Conservation (phyloP, 1,140 invertebrate species). For the Carposina sasakii region DNA sequence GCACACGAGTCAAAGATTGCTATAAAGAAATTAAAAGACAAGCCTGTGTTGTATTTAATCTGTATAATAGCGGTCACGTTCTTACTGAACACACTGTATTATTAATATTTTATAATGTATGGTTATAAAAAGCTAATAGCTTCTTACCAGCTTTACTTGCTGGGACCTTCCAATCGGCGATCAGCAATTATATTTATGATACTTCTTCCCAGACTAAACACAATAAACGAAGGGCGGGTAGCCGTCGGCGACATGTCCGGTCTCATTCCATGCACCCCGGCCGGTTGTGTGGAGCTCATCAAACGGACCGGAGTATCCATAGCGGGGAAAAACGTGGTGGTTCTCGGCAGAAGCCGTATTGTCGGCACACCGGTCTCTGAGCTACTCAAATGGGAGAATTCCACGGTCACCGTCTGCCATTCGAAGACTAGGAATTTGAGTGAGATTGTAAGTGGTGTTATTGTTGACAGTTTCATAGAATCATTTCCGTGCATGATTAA, state of each 20-base stretch:
- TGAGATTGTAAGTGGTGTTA: conserved; percentile 76
- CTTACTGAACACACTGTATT: no score
- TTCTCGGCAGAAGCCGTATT: conserved; percentile 97
- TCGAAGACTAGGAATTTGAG: conserved; percentile 92
- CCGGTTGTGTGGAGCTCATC: conserved; percentile 94
- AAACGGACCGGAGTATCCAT: conserved; percentile 86
- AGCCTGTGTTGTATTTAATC: no score
- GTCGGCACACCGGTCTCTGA: conserved; percentile 96
- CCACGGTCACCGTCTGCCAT: conserved; percentile 97
- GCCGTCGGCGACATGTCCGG: conserved; percentile 88
- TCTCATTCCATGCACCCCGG: conserved; percentile 95
- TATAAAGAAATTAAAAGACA: no score
- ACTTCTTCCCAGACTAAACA: conserved; percentile 87
- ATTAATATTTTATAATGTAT: no score
- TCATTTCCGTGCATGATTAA: no score
- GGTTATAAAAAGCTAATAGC: no score
- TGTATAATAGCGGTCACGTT: no score
- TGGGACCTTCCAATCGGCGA: background rate
- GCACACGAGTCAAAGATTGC: no score
- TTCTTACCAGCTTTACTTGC: background rate
- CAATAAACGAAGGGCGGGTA: conserved; percentile 91
- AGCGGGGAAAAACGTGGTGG: conserved; percentile 90
- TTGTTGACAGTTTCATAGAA: conserved; percentile 3
- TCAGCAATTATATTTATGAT: background rate
- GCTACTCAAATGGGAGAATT: conserved; percentile 96